Evolutionary conservation across 2,113 vertebrate species (phyloP).

Genomic region (Perca flavescens): DNA sequence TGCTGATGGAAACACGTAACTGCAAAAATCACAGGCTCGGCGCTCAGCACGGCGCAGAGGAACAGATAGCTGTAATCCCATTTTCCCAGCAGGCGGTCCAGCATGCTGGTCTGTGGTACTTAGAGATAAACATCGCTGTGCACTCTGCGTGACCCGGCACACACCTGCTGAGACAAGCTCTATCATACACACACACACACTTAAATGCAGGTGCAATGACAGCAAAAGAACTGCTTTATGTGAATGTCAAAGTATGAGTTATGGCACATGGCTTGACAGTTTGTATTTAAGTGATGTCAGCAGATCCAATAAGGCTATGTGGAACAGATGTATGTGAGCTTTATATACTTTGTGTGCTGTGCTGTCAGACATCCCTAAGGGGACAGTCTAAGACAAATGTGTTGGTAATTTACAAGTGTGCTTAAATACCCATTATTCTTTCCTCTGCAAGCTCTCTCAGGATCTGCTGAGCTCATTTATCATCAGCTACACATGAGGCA

Average conservation of each 20-base stretch:
- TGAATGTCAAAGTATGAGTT: constrained; percentile 65
- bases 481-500: constrained; percentile 62
- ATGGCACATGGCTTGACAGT: constrained; percentile 68
- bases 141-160: constrained; percentile 73
- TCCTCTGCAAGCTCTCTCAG: constrained; percentile 69
- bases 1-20: constrained; percentile 60
- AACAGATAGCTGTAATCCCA: constrained; percentile 70
- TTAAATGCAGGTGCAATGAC: constrained; percentile 63
- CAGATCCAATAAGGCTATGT: constrained; percentile 73
- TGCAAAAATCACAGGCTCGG: constrained; percentile 52
- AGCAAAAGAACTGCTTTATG: constrained; percentile 67
- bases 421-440: constrained; percentile 83
- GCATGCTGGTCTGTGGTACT: constrained; percentile 64
- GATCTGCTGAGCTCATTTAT: constrained; percentile 75
- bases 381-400: constrained; percentile 78
- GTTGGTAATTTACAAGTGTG: constrained; percentile 83
- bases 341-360: constrained; percentile 75
- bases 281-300: constrained; percentile 77
- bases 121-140: constrained; percentile 73
- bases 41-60: constrained; percentile 49
- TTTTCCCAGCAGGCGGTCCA: constrained; percentile 72
- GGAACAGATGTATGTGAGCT: constrained; percentile 78
- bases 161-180: constrained; percentile 72
- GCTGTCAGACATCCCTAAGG: constrained; percentile 75
- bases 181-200: constrained; percentile 18